Percentiles rank a stretch among this genome's conserved stretches.
phyloP scores from a whole-genome alignment of 2,888 invertebrate species.

The Norana najaformis region DNA sequence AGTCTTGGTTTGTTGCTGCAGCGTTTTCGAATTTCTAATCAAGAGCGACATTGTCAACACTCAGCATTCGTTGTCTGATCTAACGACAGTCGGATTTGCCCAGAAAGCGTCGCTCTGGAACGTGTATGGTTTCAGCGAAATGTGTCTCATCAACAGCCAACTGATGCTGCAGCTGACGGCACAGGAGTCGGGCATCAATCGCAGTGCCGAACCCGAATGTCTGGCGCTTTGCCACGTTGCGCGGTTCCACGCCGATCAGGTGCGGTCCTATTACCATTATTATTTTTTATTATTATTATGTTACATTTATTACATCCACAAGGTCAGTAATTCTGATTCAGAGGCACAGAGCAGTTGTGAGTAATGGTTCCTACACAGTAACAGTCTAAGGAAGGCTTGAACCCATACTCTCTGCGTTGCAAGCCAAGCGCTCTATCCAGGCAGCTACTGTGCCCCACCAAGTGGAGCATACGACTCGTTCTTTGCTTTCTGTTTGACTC shows the following conservation, averaged over 20 bases:
- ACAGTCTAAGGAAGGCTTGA: too few species aligned
- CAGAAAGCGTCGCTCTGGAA: conserved; percentile 85
- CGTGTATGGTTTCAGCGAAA: conserved; percentile 82
- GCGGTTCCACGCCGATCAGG: conserved; percentile 66
- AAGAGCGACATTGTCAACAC: conserved; percentile 85
- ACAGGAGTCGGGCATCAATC: conserved; percentile 57
- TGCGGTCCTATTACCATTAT: too few species aligned
- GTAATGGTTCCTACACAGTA: too few species aligned
- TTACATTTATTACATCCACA: too few species aligned
- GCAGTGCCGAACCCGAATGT: conserved; percentile 74
- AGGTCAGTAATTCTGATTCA: too few species aligned
- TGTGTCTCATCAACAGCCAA: conserved; percentile 80
- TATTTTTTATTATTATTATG: too few species aligned
- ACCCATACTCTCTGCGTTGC: too few species aligned
- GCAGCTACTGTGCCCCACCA: too few species aligned
- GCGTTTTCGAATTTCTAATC: conserved; percentile 73
- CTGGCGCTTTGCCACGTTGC: conserved; percentile 74
- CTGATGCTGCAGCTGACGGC: conserved; percentile 68
- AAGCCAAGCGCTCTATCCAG: too few species aligned
- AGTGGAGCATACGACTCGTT: too few species aligned
- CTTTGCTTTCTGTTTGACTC: too few species aligned
- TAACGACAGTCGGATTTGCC: conserved; percentile 78
- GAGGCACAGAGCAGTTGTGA: too few species aligned
- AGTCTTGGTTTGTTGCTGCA: conserved; percentile 44
- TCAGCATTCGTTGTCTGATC: conserved; percentile 79